Conservation (phyloP, 2,888 invertebrate species). For the Schizaphis graminum region DNA sequence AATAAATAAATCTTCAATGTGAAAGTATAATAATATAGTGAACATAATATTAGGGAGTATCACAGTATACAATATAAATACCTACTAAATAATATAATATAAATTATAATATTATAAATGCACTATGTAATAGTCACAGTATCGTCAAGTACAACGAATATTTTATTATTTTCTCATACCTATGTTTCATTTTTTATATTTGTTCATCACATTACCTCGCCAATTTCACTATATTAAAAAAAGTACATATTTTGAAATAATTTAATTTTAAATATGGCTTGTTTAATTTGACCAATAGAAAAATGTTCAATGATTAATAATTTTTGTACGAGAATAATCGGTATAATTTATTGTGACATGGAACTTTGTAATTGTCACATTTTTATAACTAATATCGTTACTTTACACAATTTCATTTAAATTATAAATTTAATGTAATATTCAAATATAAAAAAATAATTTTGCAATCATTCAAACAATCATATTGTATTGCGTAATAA, state of each 20-base stretch:
- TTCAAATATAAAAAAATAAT: neutral
- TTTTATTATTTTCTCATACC: neutral
- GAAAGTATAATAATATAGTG: neutral
- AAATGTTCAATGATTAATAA: neutral
- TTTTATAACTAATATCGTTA: neutral
- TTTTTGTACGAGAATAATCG: too few relatives aligned
- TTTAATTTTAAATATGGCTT: neutral
- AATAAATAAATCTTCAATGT: neutral
- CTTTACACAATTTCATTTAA: neutral
- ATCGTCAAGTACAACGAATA: neutral
- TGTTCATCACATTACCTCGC: neutral
- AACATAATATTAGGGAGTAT: neutral
- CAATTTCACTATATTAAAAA: neutral
- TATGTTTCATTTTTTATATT: neutral
- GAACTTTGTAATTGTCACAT: neutral
- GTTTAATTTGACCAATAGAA: neutral
- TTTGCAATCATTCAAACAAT: neutral
- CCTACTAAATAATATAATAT: too few relatives aligned
- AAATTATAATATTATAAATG: too few relatives aligned
- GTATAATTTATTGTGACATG: neutral
- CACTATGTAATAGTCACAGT: too few relatives aligned
- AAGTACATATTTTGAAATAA: neutral
- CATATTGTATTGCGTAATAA: neutral
- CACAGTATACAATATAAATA: neutral
- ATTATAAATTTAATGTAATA: neutral